Evolutionary conservation across 2,113 vertebrate species (phyloP), one percentile per base, ranked within the genome.

Genomic region (Thryonomys swinderianus): DNA sequence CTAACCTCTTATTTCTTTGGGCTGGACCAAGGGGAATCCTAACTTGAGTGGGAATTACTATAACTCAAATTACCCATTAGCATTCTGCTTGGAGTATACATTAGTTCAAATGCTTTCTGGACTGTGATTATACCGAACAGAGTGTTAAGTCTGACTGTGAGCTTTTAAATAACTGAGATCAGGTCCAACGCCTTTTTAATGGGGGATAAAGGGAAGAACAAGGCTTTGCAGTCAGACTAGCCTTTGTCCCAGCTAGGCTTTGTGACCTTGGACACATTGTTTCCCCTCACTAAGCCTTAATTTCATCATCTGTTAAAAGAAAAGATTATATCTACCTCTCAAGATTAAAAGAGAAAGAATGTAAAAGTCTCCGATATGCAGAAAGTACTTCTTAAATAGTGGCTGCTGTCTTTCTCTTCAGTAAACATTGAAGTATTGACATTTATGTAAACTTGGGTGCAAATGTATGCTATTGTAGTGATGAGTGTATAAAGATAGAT

Each of bases 1-100:
- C 34, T 67, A 93, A 3, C 62, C 18, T 95, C 94, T 93, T 83
- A 78, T 93, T 92, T 97, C 82, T 92, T 88, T 83, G 69, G 93
- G 62, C 67, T 96, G 88, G 74, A 57, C 53, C 74, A 87, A 88
- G 32, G 79, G 67, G 86, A 91, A 84, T 71, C 85, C 66, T 84
- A 95, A 93, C 69, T 78, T 20, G 0, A 73, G 18, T 67, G 76
- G 91, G 85, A 94, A 85, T 93, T 66, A 55, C 62, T 86, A 14
- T 91, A 91, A 93, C 93, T 96, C 89, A 91, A 11, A 96, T 96
- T 79, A 95, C 55, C 88, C 91, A 95, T 97, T 97, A 96, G 93
- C 79, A n/a, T 90, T 95, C 83, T 84, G 85, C 40, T 78, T 66
- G 76, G 93, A 66, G 45, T 61, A 76, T 42, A 91, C 93, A 93